Evolutionary conservation across 2,888 invertebrate species (phyloP).

Genomic region (Erannis defoliaria): DNA sequence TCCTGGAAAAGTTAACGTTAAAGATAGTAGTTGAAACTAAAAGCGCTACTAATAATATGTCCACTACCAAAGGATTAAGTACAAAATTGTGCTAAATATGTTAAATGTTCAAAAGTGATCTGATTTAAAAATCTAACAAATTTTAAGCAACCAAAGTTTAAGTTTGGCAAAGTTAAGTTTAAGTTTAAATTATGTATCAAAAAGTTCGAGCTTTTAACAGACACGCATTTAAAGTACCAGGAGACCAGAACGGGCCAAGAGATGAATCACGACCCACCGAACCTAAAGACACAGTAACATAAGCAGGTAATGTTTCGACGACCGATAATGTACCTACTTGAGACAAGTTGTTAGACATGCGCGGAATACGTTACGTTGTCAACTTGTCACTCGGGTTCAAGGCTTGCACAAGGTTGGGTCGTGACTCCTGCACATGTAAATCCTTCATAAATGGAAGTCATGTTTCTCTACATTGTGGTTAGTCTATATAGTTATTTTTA

Average conservation of each 20-base stretch:
- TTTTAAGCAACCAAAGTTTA: too few relatives aligned
- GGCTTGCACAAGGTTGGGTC: conserved; percentile 32
- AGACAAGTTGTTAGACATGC: conserved; percentile 24
- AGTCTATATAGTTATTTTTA: background rate
- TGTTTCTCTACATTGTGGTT: background rate
- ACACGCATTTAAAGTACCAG: conserved; percentile 18
- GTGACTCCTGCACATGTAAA: conserved; percentile 12
- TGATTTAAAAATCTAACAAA: too few relatives aligned
- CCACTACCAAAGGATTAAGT: too few relatives aligned
- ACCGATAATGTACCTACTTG: conserved; percentile 23
- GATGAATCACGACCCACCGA: conserved; percentile 10
- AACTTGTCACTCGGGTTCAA: conserved; percentile 30
- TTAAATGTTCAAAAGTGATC: too few relatives aligned
- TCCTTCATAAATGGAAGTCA: conserved; percentile 12
- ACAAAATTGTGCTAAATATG: too few relatives aligned
- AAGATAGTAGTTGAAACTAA: too few relatives aligned
- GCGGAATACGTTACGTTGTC: conserved; percentile 25
- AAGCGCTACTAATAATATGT: too few relatives aligned
- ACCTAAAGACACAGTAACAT: conserved; percentile 19
- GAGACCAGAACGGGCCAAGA: conserved; percentile 13
- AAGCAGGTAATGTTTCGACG: conserved; percentile 28
- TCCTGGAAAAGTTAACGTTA: too few relatives aligned
- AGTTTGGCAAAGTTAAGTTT: too few relatives aligned
- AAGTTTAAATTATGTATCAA: background rate
- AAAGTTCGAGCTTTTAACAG: conserved; percentile 8